Percentiles rank a stretch among this genome's conserved stretches.
Evolutionary conservation across 2,113 vertebrate species (phyloP).

Genomic region (Sterrhoptilus dennistouni): DNA sequence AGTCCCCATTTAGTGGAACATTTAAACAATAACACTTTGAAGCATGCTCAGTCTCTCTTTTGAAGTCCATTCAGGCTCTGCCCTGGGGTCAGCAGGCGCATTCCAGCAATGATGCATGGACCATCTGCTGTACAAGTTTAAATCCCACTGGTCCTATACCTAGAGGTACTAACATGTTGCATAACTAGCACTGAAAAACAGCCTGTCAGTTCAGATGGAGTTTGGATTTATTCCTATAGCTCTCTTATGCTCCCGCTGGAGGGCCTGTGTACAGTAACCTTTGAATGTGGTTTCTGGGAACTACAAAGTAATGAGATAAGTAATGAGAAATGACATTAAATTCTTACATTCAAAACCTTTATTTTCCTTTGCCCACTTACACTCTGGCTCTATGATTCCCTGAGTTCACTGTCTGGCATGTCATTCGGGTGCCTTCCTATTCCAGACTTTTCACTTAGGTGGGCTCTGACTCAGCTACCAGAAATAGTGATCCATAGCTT

Average conservation of each 20-base stretch:
- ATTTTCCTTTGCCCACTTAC: neutral
- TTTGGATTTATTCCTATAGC: slow-evolving; percentile 46
- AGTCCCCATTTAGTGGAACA: slow-evolving; percentile 70
- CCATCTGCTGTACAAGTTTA: slow-evolving; percentile 63
- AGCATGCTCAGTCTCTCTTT: slow-evolving; percentile 63
- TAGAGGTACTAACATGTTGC: slow-evolving; percentile 56
- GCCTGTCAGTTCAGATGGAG: neutral
- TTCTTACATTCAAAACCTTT: neutral
- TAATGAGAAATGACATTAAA: neutral
- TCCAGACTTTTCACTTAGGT: neutral
- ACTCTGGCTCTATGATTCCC: neutral
- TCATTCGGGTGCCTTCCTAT: neutral
- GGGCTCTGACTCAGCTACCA: neutral
- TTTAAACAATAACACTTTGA: slow-evolving; percentile 71
- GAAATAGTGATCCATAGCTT: neutral
- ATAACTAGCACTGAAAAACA: slow-evolving; percentile 58
- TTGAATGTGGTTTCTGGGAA: neutral
- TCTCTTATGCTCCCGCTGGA: slow-evolving; percentile 31
- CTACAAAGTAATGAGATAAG: slow-evolving; percentile 6
- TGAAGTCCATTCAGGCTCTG: slow-evolving; percentile 69
- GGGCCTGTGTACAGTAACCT: slow-evolving; percentile 3
- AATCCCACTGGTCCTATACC: slow-evolving; percentile 62
- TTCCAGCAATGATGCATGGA: slow-evolving; percentile 60
- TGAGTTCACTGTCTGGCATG: neutral
- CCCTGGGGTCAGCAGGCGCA: slow-evolving; percentile 59